Percentiles rank a stretch among this genome's conserved stretches.
phyloP scores from a whole-genome alignment of 2,888 invertebrate genomes.

The Marasmarcha lunaedactyla region DNA sequence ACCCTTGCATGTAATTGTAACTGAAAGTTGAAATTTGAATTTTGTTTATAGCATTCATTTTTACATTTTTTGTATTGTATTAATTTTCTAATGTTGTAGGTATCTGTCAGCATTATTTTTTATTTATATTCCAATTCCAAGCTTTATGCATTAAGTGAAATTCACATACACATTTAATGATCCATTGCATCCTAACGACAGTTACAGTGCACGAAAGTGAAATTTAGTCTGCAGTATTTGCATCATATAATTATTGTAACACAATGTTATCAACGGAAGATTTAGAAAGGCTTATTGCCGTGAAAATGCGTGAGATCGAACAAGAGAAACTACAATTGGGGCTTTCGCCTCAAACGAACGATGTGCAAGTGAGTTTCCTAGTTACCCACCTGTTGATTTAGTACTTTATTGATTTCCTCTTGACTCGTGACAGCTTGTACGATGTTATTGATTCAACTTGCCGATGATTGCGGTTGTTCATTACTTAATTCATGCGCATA shows the following conservation, averaged over 20 bases:
- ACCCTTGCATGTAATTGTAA: too few species aligned
- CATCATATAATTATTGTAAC: too few species aligned
- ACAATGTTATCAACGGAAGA: slow-evolving; percentile 42
- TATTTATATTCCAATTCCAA: too few species aligned
- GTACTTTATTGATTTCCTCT: slow-evolving; percentile 27
- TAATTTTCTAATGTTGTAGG: too few species aligned
- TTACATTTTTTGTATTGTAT: too few species aligned
- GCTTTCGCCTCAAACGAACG: slow-evolving; percentile 19
- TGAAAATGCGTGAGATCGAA: slow-evolving; percentile 55
- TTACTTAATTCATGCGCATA: neutral
- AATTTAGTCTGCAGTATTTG: slow-evolving; percentile 17
- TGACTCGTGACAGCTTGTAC: slow-evolving; percentile 14
- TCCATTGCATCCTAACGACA: too few species aligned
- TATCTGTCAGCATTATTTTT: too few species aligned
- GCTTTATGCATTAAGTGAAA: too few species aligned
- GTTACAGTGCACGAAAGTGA: slow-evolving; percentile 21
- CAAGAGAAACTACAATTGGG: slow-evolving; percentile 49
- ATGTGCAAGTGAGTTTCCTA: slow-evolving; percentile 22
- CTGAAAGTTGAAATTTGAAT: too few species aligned
- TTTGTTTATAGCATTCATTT: too few species aligned
- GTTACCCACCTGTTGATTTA: neutral
- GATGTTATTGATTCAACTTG: slow-evolving; percentile 19
- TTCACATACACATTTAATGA: too few species aligned
- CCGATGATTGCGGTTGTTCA: neutral
- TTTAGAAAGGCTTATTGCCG: slow-evolving; percentile 55